Evolutionary conservation across 2,797 vertebrate genomes (phyloP), one percentile per base, ranked within the genome.

Genomic region (Cottoperca gobio): DNA sequence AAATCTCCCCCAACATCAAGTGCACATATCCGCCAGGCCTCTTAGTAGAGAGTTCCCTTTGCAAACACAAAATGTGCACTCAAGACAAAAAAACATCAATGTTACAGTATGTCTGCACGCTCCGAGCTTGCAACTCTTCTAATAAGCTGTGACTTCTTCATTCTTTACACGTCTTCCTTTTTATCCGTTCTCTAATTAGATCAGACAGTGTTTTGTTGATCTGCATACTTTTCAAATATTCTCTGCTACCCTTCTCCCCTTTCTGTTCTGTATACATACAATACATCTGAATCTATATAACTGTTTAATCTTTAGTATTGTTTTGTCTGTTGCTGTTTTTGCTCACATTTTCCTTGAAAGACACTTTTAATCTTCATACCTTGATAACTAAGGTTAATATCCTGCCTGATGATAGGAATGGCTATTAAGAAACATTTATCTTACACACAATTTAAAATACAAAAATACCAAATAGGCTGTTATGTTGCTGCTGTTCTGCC

Each of bases 1-100:
- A 59, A 80, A 73, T 81, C 71, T 79, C 42, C 50, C 50, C 42
- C 28, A 61, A 58, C 73, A 73, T 72, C 61, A 61, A 77, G 73
- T 46, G 43, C 57, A 73, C 37, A 70, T 10, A n/a, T 68, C 50
- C 2, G 14, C 42, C 43, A 5, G 17, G 1, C 35, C 4, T 70
- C 33, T 53, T 1, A 35, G 43, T 4, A 21, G 52, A 54, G 53
- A 65, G 66, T 57, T 86, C 39, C 3, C 7, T 55, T 16, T 58
- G 52, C 14, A 16, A 68, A 72, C 24, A 63, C 43, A 53, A 54
- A n/a, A 70, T 65, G 33, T 74, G 21, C 55, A 60, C 7, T 19
- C 37, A 28, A 78, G 43, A 46, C 53, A 19, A 21, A 60, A 72
- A 23, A 42, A 50, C 13, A 14, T 60, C 8, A 24, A 4, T 19